These are phyloP conservation scores for Berghia stephanieae DNA, from an alignment of 1,140 invertebrate species.

Conservation along the genomic window DNA sequence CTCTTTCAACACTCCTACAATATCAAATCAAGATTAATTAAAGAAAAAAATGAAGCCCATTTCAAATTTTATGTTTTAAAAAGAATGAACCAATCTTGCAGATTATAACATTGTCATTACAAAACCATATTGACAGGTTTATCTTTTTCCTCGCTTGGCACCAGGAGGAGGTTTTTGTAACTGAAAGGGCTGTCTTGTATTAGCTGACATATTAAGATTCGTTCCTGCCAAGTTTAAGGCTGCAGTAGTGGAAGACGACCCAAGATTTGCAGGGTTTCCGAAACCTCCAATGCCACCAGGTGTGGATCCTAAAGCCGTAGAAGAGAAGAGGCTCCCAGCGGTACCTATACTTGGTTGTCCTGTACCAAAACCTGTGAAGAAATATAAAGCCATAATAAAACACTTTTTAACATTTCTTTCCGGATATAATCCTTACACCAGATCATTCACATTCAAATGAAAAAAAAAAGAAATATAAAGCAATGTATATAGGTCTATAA, in stretches of 20 bases:
- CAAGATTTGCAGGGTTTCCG: constrained; percentile 12
- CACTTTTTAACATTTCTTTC: neutral
- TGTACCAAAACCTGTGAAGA: neutral
- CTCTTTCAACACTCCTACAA: no score
- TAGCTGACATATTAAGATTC: constrained; percentile 24
- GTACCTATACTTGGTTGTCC: constrained; percentile 23
- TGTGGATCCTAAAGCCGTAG: constrained; percentile 27
- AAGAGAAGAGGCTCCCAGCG: constrained; percentile 32
- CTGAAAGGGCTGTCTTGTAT: constrained; percentile 70
- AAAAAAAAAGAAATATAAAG: constrained; percentile 2
- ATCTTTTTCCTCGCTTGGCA: constrained; percentile 77
- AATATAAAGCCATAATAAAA: neutral
- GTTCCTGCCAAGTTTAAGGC: constrained; percentile 23
- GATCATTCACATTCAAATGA: neutral
- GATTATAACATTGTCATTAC: no score
- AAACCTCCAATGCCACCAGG: constrained; percentile 33
- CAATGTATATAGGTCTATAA: constrained; percentile 8
- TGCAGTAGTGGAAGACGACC: constrained; percentile 23
- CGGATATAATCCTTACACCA: neutral
- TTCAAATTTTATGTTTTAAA: no score
- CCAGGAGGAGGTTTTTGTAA: constrained; percentile 77
- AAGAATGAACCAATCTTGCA: no score
- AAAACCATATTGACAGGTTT: no score
- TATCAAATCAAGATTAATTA: no score
- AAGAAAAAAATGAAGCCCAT: no score